Evolutionary conservation across 2,888 invertebrate species (phyloP).

Genomic region (Bruchidius siliquastri): DNA sequence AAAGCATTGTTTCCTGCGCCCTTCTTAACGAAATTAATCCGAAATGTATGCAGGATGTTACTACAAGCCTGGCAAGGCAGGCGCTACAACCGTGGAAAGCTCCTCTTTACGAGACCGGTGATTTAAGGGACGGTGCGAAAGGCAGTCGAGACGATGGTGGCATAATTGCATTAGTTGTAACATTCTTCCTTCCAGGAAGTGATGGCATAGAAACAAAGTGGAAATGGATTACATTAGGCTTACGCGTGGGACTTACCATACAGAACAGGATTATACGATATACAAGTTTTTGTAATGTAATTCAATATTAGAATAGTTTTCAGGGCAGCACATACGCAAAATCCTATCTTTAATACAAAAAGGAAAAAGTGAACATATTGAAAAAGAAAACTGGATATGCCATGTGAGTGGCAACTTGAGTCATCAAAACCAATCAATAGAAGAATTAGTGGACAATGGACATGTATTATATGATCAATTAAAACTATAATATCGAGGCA

Average conservation of each 20-base stretch:
- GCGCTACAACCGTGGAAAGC: not conserved
- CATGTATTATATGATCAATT: too few species aligned
- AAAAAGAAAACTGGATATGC: too few species aligned
- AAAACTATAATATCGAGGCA: too few species aligned
- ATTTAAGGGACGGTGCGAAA: conserved; percentile 15
- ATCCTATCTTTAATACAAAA: too few species aligned
- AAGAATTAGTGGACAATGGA: too few species aligned
- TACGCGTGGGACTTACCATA: not conserved
- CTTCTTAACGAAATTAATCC: conserved; percentile 29
- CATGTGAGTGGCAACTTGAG: too few species aligned
- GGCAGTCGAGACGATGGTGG: not conserved
- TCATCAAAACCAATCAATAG: too few species aligned
- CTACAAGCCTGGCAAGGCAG: conserved; percentile 24
- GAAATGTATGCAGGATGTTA: conserved; percentile 26
- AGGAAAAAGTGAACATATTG: too few species aligned
- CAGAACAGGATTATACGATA: too few species aligned
- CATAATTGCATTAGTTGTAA: not conserved
- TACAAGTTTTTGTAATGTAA: too few species aligned
- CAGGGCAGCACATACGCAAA: too few species aligned
- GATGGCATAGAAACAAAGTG: not conserved
- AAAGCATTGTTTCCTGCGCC: conserved; percentile 28
- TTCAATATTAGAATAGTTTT: too few species aligned
- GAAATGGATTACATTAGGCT: not conserved
- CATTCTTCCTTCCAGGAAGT: conserved; percentile 3
- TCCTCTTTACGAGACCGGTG: not conserved